Conservation (phyloP, 2,888 invertebrate genomes). For the Xylota sylvarum region DNA sequence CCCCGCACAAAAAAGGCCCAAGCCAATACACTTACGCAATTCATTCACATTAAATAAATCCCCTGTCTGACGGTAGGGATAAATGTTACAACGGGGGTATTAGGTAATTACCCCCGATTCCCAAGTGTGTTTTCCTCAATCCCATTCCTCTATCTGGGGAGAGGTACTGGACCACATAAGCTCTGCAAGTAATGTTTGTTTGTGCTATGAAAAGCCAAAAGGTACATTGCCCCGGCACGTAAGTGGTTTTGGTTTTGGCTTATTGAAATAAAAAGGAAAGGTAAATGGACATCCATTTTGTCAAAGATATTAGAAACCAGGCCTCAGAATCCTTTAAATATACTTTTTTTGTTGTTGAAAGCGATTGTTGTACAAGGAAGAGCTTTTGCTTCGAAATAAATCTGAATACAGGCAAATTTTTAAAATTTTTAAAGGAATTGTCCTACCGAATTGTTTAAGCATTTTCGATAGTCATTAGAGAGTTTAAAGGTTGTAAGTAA, state of each 20-base stretch:
- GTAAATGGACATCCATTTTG: conserved; percentile 10
- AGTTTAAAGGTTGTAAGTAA: not conserved
- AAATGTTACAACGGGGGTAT: conserved; percentile 47
- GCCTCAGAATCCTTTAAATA: not conserved
- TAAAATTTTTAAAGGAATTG: not conserved
- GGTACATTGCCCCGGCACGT: conserved; percentile 21
- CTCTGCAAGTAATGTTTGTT: conserved; percentile 38
- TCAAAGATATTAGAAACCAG: conserved; percentile 2
- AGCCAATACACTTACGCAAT: conserved; percentile 66
- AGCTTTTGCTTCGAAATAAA: not conserved
- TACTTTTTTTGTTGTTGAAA: no score
- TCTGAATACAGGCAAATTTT: not conserved
- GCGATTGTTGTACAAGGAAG: not conserved
- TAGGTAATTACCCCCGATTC: conserved; percentile 36
- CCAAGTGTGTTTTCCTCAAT: conserved; percentile 22
- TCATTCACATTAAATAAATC: conserved; percentile 72
- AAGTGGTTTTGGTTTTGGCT: conserved; percentile 41
- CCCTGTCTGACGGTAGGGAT: conserved; percentile 38
- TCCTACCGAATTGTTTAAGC: no score
- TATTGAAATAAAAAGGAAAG: conserved; percentile 45
- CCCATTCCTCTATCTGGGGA: not conserved
- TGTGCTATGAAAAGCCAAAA: conserved; percentile 39
- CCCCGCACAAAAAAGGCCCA: conserved; percentile 23
- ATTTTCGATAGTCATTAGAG: no score
- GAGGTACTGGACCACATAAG: conserved; percentile 57